Conservation (phyloP, 1,140 invertebrate genomes). For the Sitophilus oryzae region DNA sequence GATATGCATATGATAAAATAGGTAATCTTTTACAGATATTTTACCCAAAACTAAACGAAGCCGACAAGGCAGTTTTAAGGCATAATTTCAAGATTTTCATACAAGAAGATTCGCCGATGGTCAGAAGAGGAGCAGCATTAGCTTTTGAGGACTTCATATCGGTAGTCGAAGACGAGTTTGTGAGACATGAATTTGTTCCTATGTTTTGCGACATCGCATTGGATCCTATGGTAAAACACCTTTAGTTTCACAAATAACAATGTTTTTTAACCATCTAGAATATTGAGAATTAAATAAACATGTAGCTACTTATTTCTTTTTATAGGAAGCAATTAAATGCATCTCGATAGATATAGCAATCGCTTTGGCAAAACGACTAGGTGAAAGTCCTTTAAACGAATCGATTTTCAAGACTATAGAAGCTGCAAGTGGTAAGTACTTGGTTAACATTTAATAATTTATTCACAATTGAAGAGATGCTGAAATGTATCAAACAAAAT, state of each 20-base stretch:
- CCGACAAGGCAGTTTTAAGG: slow-evolving; percentile 28
- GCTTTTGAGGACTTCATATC: slow-evolving; percentile 28
- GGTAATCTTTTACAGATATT: no score
- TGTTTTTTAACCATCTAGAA: no score
- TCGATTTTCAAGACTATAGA: slow-evolving; percentile 30
- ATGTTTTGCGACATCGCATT: slow-evolving; percentile 34
- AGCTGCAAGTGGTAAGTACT: slow-evolving; percentile 19
- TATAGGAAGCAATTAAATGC: no score
- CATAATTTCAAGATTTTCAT: slow-evolving; percentile 30
- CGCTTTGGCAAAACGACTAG: slow-evolving; percentile 27
- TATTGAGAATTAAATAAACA: no score
- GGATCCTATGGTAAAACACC: slow-evolving; percentile 38
- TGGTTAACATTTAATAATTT: no score
- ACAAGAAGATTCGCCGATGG: slow-evolving; percentile 37
- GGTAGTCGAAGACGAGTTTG: slow-evolving; percentile 26
- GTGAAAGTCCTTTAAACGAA: slow-evolving; percentile 28
- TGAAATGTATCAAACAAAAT: no score
- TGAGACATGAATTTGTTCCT: slow-evolving; percentile 35
- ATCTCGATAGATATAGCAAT: slow-evolving; percentile 33
- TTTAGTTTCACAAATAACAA: no score
- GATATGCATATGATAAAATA: no score
- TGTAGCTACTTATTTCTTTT: no score
- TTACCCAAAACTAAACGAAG: slow-evolving; percentile 31
- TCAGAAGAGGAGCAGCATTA: slow-evolving; percentile 30
- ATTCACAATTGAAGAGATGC: no score